Conservation (phyloP, 2,113 vertebrate genomes). For the Psittacula cyanocephala region DNA sequence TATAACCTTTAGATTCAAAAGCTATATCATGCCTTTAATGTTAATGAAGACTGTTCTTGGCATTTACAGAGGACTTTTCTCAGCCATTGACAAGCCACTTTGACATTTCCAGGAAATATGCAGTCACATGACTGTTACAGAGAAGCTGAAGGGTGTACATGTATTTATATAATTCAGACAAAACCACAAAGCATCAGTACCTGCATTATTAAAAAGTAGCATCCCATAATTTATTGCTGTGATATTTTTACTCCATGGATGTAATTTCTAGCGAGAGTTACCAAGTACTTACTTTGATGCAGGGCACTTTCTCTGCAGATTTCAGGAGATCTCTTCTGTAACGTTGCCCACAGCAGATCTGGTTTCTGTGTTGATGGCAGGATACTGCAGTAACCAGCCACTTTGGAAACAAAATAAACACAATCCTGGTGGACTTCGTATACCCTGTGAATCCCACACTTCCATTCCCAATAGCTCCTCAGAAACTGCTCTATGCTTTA, state of each 20-base stretch:
- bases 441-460: not conserved
- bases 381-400: not conserved
- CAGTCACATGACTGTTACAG: not conserved
- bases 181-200: not conserved
- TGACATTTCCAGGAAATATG: not conserved
- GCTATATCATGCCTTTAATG: not conserved
- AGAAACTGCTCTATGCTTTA: not conserved
- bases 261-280: not conserved
- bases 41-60: not conserved
- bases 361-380: not conserved
- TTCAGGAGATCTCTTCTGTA: not conserved
- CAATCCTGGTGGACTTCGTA: not conserved
- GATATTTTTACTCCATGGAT: not conserved
- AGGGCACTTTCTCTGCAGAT: not conserved
- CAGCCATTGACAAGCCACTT: not conserved
- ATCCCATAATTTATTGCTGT: not conserved
- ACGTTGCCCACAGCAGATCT: not conserved
- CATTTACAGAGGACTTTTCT: not conserved
- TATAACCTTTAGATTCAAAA: not conserved
- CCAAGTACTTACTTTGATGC: not conserved
- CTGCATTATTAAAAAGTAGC: not conserved
- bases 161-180: not conserved
- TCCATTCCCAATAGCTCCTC: not conserved
- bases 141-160: not conserved
- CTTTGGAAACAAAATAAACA: not conserved